Conservation (phyloP, 2,888 invertebrate genomes). For the Lumbricus terrestris region DNA sequence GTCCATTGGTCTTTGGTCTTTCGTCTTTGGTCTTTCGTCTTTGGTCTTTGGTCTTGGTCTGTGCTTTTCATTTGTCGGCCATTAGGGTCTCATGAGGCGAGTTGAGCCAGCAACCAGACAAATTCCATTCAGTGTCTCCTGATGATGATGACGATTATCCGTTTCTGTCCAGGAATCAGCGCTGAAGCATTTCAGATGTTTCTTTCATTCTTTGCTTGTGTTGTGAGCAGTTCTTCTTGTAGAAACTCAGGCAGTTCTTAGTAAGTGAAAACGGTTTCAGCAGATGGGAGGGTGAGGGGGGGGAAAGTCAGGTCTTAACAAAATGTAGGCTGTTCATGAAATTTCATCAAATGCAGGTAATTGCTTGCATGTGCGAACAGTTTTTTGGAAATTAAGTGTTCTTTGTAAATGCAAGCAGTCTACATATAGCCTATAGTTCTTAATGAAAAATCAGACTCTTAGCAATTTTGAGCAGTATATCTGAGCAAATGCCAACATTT, state of each 20-base stretch:
- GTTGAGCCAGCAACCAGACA: not conserved
- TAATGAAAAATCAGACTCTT: too few relatives aligned
- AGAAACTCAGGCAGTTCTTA: too few relatives aligned
- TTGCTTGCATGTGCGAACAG: not conserved
- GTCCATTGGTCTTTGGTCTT: not conserved
- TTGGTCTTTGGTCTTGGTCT: too few relatives aligned
- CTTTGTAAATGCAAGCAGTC: not conserved
- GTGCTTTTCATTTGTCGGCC: not conserved
- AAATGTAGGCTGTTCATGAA: not conserved
- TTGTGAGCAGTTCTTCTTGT: not conserved
- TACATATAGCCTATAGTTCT: not conserved
- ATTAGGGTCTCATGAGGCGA: not conserved
- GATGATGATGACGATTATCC: not conserved
- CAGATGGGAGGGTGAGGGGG: too few relatives aligned
- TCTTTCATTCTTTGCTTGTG: not conserved
- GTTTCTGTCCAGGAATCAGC: not conserved
- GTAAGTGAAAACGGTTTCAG: too few relatives aligned
- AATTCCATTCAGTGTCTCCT: not conserved
- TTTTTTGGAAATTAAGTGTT: not conserved
- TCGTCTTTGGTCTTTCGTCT: too few relatives aligned
- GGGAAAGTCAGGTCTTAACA: too few relatives aligned
- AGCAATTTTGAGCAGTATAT: too few relatives aligned
- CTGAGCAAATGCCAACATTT: not conserved
- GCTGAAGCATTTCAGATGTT: not conserved
- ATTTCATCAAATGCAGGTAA: too few relatives aligned